Evolutionary conservation across 2,797 vertebrate genomes (phyloP).

Genomic region (Myripristis murdjan): DNA sequence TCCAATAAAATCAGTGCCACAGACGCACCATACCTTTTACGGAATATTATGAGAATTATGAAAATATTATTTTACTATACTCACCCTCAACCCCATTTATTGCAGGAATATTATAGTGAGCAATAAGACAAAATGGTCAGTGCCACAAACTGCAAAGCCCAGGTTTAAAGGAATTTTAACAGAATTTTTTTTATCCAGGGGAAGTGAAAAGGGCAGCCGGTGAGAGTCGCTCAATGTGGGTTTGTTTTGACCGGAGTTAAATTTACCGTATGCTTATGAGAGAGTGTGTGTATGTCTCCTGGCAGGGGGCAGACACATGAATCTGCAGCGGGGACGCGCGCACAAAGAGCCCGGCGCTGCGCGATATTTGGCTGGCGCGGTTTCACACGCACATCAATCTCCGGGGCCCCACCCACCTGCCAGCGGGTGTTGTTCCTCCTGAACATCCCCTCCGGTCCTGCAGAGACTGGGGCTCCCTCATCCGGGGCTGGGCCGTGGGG

Average conservation of each 20-base stretch:
- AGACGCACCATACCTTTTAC: too few species aligned
- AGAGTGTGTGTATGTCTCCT: slow-evolving; percentile 35
- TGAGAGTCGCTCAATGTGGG: slow-evolving; percentile 24
- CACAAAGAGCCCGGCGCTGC: slow-evolving; percentile 49
- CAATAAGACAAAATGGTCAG: too few species aligned
- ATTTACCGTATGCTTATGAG: slow-evolving; percentile 56
- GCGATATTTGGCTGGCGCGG: slow-evolving; percentile 37
- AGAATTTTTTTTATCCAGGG: too few species aligned
- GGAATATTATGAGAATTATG: too few species aligned
- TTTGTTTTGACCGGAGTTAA: slow-evolving; percentile 54
- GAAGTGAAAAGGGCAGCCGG: slow-evolving; percentile 38
- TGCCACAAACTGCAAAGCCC: too few species aligned
- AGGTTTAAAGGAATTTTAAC: too few species aligned
- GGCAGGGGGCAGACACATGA: slow-evolving; percentile 47
- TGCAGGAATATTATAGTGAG: too few species aligned
- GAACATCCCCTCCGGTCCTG: slow-evolving; percentile 37
- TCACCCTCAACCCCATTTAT: too few species aligned
- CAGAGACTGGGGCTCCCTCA: slow-evolving; percentile 46
- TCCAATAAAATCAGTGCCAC: too few species aligned
- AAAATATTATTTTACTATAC: too few species aligned
- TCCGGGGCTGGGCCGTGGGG: slow-evolving; percentile 29
- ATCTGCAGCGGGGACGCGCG: slow-evolving; percentile 39
- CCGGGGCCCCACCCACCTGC: slow-evolving; percentile 57
- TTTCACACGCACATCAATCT: slow-evolving; percentile 81
- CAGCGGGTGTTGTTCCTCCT: slow-evolving; percentile 63